These are phyloP conservation scores for Orthosia gracilis DNA, from an alignment of 2,888 invertebrate genomes.

Conservation along the genomic window DNA sequence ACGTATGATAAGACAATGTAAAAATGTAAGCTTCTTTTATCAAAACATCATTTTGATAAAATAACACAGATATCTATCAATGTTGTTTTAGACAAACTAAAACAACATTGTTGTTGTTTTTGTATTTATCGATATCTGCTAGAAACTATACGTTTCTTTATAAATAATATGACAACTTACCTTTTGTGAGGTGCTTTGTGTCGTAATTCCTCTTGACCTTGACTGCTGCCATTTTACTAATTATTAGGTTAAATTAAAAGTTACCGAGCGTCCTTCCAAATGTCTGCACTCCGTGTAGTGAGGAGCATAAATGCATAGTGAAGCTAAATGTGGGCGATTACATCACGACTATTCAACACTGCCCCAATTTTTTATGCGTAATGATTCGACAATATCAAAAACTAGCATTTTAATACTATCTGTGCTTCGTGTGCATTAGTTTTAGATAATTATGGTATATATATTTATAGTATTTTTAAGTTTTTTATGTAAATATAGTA, in stretches of 20 bases:
- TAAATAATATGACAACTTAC: slow-evolving; percentile 70
- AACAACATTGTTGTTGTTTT: too few relatives aligned
- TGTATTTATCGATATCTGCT: not conserved
- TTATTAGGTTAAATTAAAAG: slow-evolving; percentile 66
- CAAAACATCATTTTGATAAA: too few relatives aligned
- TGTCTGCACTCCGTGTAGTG: slow-evolving; percentile 69
- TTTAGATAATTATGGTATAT: too few relatives aligned
- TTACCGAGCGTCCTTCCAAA: slow-evolving; percentile 74
- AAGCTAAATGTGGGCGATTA: slow-evolving; percentile 56
- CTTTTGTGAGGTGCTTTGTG: slow-evolving; percentile 83
- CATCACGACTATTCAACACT: slow-evolving; percentile 15
- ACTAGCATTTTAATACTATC: not conserved
- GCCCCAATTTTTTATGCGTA: not conserved
- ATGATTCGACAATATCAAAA: slow-evolving; percentile 18
- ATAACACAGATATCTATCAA: too few relatives aligned
- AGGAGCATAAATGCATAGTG: slow-evolving; percentile 66
- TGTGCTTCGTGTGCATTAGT: too few relatives aligned
- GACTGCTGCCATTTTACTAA: slow-evolving; percentile 77
- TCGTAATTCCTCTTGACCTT: slow-evolving; percentile 76
- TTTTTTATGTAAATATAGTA: too few relatives aligned
- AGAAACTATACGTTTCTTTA: slow-evolving; percentile 1
- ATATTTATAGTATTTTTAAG: too few relatives aligned
- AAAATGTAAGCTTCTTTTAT: too few relatives aligned
- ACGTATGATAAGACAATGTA: too few relatives aligned
- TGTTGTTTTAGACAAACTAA: too few relatives aligned